Conservation (phyloP, 2,888 invertebrate species). For the Scelioninae gen. 1 region DNA sequence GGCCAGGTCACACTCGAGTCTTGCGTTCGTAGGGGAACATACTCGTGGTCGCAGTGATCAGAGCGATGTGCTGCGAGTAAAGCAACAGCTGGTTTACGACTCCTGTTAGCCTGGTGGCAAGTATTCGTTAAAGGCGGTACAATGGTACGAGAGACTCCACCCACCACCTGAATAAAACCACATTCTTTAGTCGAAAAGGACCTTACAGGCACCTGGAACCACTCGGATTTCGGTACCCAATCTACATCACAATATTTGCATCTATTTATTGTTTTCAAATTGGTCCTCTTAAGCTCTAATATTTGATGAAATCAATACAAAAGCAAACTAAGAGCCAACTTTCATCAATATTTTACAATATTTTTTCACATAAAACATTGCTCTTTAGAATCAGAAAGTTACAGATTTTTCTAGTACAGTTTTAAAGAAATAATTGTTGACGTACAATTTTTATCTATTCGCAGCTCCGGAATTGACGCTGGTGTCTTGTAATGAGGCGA, state of each 20-base stretch:
- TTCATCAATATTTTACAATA: background rate
- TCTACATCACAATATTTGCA: too few species aligned
- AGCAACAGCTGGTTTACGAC: constrained; percentile 16
- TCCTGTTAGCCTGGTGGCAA: constrained; percentile 78
- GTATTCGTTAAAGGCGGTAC: constrained; percentile 83
- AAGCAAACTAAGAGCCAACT: too few species aligned
- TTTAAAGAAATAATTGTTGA: constrained; percentile 5
- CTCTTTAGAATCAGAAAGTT: background rate
- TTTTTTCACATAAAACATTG: background rate
- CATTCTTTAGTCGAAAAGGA: constrained; percentile 50
- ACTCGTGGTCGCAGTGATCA: constrained; percentile 65
- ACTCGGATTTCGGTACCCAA: too few species aligned
- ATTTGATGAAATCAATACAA: too few species aligned
- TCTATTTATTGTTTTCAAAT: too few species aligned
- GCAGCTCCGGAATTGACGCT: background rate
- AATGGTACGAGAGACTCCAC: constrained; percentile 80
- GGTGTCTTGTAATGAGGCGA: constrained; percentile 41
- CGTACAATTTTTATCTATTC: background rate
- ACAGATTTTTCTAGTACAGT: background rate
- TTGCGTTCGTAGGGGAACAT: constrained; percentile 80
- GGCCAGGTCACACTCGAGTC: constrained; percentile 82
- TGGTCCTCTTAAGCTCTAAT: too few species aligned
- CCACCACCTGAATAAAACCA: constrained; percentile 74
- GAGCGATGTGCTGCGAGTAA: constrained; percentile 67
- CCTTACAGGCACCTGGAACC: too few species aligned